Percentiles rank a stretch among this genome's conserved stretches.
phyloP scores from a whole-genome alignment of 35 echinoderm and acorn worm genomes.

The Nesometra sesokonis region DNA sequence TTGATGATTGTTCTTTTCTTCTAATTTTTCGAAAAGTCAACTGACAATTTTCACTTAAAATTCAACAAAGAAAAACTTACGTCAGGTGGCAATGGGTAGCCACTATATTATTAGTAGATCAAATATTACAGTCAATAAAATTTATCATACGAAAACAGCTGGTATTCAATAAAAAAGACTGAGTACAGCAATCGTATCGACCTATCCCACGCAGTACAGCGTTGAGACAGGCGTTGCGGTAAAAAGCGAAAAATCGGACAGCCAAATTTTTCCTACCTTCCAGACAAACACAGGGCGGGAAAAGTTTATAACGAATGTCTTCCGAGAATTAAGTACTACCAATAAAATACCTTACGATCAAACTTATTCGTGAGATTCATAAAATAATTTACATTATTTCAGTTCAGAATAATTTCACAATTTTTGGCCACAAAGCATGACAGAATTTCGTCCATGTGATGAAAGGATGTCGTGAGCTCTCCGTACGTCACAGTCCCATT shows the following conservation, averaged over 20 bases:
- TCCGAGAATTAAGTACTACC: background rate
- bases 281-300: background rate
- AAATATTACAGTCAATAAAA: background rate
- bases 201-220: background rate
- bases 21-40: too few species aligned
- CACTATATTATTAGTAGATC: background rate
- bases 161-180: background rate
- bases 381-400: background rate
- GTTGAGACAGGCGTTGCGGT: background rate
- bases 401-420: background rate
- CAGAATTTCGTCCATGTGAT: background rate
- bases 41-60: too few species aligned
- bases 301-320: background rate
- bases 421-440: background rate
- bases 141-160: background rate
- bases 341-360: background rate
- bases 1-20: too few species aligned
- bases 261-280: background rate
- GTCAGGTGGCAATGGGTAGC: background rate
- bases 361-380: background rate
- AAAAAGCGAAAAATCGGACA: too few species aligned
- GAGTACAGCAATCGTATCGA: background rate
- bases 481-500: background rate
- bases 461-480: background rate
- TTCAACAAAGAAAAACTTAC: background rate